Percentiles rank a stretch among this genome's conserved stretches.
phyloP scores from a whole-genome alignment of 2,797 vertebrate genomes.

The Semaprochilodus insignis region DNA sequence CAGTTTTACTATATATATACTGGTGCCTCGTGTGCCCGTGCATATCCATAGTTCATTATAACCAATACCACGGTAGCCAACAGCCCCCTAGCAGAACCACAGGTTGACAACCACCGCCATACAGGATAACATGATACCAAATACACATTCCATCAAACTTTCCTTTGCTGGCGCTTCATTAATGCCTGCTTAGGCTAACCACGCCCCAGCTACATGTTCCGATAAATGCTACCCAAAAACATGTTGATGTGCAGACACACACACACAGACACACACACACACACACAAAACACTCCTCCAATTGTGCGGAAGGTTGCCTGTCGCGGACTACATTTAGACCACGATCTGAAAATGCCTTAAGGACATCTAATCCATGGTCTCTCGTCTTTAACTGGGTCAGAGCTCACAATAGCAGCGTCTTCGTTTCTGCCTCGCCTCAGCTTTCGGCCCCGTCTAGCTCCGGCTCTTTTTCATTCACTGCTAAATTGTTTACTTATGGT shows the following conservation, averaged over 20 bases:
- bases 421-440: conserved; percentile 57
- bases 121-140: background rate
- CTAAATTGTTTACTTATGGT: conserved; percentile 55
- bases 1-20: too few relatives aligned
- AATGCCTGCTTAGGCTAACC: conserved; percentile 45
- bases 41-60: too few relatives aligned
- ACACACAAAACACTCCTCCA: background rate
- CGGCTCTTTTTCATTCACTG: conserved; percentile 48
- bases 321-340: conserved; percentile 64
- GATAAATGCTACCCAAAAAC: background rate
- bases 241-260: conserved; percentile 1
- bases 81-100: too few relatives aligned
- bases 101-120: too few relatives aligned
- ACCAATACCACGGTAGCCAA: too few relatives aligned
- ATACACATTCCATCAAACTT: conserved; percentile 2
- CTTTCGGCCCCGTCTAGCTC: background rate
- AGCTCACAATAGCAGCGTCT: conserved; percentile 61
- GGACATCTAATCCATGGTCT: conserved; percentile 70
- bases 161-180: conserved; percentile 35
- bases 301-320: conserved; percentile 53
- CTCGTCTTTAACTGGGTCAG: conserved; percentile 78
- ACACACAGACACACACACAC: conserved; percentile 2
- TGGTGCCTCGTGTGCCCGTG: too few relatives aligned
- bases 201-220: background rate
- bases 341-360: conserved; percentile 66